Evolutionary conservation across 1,140 invertebrate genomes (phyloP), one percentile per base, ranked within the genome.

Genomic region (Pissodes strobi): DNA sequence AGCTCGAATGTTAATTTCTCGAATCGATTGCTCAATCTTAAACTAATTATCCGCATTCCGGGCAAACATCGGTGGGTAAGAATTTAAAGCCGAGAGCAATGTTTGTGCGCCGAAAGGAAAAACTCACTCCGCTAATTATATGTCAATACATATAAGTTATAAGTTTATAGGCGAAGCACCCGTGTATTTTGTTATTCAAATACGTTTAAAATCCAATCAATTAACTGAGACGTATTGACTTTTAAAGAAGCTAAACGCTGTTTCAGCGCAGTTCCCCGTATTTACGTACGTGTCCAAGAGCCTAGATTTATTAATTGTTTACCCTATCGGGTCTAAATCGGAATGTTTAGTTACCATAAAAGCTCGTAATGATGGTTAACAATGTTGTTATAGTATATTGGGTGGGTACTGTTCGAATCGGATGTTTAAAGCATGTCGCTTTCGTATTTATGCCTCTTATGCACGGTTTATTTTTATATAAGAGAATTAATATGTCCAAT

Each of bases 271-370:
- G 19, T 48, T n/a, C 23, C 43, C 51, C 19, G 45, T 70, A 58
- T 70, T 70, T 52, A 58, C 62, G 62, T 70, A 70, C 69, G 69
- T 70, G 69, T 53, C 66, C 66, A 70, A 70, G 69, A 53, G 66
- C 45, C 51, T 38, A 46, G 45, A 69, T 69, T 60, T 61, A 56
- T 53, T 30, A 39, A 51, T 39, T 65, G 45, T 59, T 64, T 64
- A 21, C 48, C 19, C 56, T 46, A 34, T 59, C 37, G 27, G 17
- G 46, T 59, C 15, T 46, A 21, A 46, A 43, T 21, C 17, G 18
- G 13, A 15, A 6, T 59, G 43, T 59, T 59, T 59, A 18, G 25
- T 6, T 46, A 37, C 41, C 15, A 22, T 22, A 49, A 49, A 23
- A 46, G n/a, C n/a, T n/a, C n/a, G n/a, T n/a, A n/a, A n/a, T n/a